Evolutionary conservation across 2,797 vertebrate species (phyloP), one percentile per base, ranked within the genome.

Genomic region (Caiman crocodilus): DNA sequence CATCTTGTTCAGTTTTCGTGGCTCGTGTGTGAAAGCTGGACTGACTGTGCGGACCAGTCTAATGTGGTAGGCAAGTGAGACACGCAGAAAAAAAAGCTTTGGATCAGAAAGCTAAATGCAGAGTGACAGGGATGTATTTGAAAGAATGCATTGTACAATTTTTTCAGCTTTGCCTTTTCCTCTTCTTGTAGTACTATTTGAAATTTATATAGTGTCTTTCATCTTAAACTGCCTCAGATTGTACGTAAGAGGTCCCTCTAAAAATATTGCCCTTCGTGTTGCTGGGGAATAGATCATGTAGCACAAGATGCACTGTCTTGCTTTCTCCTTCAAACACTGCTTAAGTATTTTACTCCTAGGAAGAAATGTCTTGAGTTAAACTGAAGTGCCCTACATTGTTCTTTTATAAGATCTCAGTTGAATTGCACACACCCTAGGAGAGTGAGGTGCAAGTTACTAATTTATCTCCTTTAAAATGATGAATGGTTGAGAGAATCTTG

Each of bases 391-490:
- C 61, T 96, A 95, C 79, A 82, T 12, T 87, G 28, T 90, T 84
- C 94, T 96, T 89, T 96, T 95, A 88, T 65, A 97, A 93, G 93
- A 80, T 94, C 73, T 88, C 59, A 55, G 15, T 93, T 95, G 85
- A 95, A 93, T 92, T 93, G 87, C 17, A 60, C 82, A 87, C 84
- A 78, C 15, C 80, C 42, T 32, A 76, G 76, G 82, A 85, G 74
- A 92, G 79, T 1, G 16, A 96, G 59, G 76, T 76, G 76, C 78
- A 90, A 50, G 4, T 85, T 87, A 90, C 0, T 0, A 77, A 93
- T 80, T 79, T 83, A 18, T 8, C 6, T 10, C 86, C 35, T 69
- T 65, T 35, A 64, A 35, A 3, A 11, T 76, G 28, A 56, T 58
- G 55, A 90, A 92, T 92, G 64, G 23, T 79, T 0, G 1, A 84